phyloP scores from a whole-genome alignment of 1,140 invertebrate genomes.

The Metopolophium dirhodum region DNA sequence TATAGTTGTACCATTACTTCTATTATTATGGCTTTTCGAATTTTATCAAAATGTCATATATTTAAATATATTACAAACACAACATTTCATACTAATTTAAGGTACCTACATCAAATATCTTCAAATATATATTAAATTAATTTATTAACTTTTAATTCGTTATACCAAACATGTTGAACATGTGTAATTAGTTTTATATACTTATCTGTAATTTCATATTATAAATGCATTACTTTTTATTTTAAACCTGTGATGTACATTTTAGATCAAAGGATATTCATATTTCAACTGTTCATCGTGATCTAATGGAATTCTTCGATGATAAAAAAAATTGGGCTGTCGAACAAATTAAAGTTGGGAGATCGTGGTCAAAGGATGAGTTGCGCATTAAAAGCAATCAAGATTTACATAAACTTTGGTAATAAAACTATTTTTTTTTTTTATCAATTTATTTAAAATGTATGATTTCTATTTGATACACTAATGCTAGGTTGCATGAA shows the following conservation, averaged over 20 bases:
- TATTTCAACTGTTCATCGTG: conserved; percentile 42
- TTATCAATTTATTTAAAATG: not conserved
- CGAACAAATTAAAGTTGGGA: conserved; percentile 79
- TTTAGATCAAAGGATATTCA: conserved; percentile 47
- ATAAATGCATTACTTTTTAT: not conserved
- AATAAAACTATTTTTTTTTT: conserved; percentile 57
- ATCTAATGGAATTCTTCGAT: conserved; percentile 93
- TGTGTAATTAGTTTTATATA: not conserved
- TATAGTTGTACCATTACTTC: not conserved
- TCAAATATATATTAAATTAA: not conserved
- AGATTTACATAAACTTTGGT: conserved; percentile 98
- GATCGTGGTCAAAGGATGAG: conserved; percentile 90
- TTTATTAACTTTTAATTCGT: not conserved
- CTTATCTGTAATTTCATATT: not conserved
- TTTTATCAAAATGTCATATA: not conserved
- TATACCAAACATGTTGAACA: not conserved
- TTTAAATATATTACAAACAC: not conserved
- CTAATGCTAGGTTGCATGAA: too few relatives aligned
- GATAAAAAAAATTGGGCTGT: conserved; percentile 84
- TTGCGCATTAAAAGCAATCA: conserved; percentile 92
- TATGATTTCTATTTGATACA: not conserved
- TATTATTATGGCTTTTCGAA: conserved; percentile 15
- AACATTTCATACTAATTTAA: not conserved
- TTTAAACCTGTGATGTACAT: not conserved
- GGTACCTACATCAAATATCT: not conserved